Evolutionary conservation across 2,888 invertebrate species (phyloP).

Genomic region (Caenorhabditis sp.): DNA sequence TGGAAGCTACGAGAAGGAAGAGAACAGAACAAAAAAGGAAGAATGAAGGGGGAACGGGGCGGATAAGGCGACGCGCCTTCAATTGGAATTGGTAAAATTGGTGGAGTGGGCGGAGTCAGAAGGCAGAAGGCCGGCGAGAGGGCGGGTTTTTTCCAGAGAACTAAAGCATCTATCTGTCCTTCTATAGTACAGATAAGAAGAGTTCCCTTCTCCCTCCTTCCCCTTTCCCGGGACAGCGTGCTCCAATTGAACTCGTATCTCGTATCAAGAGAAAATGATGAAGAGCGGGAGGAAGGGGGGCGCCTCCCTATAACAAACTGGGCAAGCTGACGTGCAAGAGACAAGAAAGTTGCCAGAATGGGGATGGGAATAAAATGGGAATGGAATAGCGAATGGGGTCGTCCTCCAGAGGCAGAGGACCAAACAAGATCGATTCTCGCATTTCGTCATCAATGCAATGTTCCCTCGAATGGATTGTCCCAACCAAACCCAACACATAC

Average conservation of each 20-base stretch:
- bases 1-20: not conserved
- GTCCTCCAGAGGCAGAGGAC: not conserved
- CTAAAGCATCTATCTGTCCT: constrained; percentile 7
- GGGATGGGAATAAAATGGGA: not conserved
- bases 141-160: constrained; percentile 6
- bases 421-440: constrained; percentile 1
- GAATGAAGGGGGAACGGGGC: constrained; percentile 1
- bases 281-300: not conserved
- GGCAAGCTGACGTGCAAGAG: not conserved
- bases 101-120: too few species aligned
- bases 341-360: not conserved
- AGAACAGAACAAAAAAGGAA: not conserved
- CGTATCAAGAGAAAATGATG: constrained; percentile 1
- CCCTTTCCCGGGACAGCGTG: too few species aligned
- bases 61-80: constrained; percentile 3
- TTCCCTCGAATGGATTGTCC: constrained; percentile 16
- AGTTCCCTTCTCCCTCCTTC: not conserved
- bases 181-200: constrained; percentile 1
- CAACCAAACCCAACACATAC: too few species aligned
- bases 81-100: constrained; percentile 2
- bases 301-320: too few species aligned
- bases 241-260: constrained; percentile 7
- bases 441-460: constrained; percentile 12
- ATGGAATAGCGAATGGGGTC: not conserved
- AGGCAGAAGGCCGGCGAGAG: not conserved